Evolutionary conservation across 2,888 invertebrate genomes (phyloP), one percentile per base, ranked within the genome.

Genomic region (Aelia acuminata): DNA sequence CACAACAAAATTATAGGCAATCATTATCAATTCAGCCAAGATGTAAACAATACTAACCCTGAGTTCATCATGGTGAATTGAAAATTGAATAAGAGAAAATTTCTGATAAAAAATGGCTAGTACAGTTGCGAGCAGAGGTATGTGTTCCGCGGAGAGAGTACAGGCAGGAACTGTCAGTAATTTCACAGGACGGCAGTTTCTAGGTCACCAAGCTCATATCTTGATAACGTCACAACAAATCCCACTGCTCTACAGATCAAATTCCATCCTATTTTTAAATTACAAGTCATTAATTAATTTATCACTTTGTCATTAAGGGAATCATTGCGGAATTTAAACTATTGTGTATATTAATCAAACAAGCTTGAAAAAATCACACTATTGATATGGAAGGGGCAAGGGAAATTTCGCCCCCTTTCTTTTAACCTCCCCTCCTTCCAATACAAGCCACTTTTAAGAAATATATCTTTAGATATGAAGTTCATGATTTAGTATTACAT

Each of bases 151-250:
- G 18, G 20, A 7, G 31, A 70, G 63, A 70, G 35, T 5, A 13
- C 18, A 35, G 13, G 18, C 31, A 70, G 35, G 26, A 70, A 70
- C 63, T 70, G 63, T 10, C 63, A 70, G 63, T 1, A 70, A 18
- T 70, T 70, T 70, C 63, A 70, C 63, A 18, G 63, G 1, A 20
- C 31, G 18, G 63, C 63, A 70, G 63, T 10, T 80, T 80, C 80
- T 80, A 80, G 80, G 80, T 80, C 80, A 80, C 80, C 43, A n/a
- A 39, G n/a, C 20, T 39, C 22, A 43, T 80, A 47, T 39, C 80
- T 80, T 80, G 80, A 80, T 80, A 80, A 80, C 80, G 80, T 80
- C 80, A 80, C 80, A 11, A n/a, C 43, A 80, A 80, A 80, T n/a
- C 43, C 80, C 80, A 80, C 80, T 43, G 80, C 80, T 47, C 80